phyloP scores from a whole-genome alignment of 2,797 vertebrate genomes.

The Syngnathus acus region DNA sequence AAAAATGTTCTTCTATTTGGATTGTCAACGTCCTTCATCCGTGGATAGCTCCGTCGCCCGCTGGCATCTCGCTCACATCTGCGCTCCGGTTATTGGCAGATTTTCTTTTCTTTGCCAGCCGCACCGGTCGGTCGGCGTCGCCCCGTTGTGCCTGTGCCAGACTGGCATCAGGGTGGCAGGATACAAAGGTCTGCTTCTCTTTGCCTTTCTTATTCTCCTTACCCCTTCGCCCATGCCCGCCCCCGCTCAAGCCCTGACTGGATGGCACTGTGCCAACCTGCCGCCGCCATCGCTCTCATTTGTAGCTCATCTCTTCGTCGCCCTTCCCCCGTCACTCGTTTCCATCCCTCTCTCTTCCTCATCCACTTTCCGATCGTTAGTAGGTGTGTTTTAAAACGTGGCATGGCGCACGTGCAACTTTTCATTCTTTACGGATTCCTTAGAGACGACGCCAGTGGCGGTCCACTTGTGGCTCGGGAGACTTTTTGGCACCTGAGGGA shows the following conservation, averaged over 20 bases:
- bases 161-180: conserved; percentile 59
- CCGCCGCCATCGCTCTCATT: conserved; percentile 92
- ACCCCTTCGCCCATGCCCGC: conserved; percentile 70
- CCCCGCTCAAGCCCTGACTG: conserved; percentile 95
- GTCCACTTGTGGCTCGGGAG: conserved; percentile 28
- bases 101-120: conserved; percentile 30
- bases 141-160: conserved; percentile 52
- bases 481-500: conserved; percentile 57
- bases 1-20: conserved; percentile 17
- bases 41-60: conserved; percentile 32
- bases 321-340: conserved; percentile 75
- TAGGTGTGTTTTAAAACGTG: conserved; percentile 12
- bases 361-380: conserved; percentile 41
- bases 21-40: conserved; percentile 29
- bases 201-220: conserved; percentile 69
- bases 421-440: conserved; percentile 5
- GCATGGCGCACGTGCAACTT: conserved; percentile 1
- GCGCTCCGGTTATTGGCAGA: conserved; percentile 19
- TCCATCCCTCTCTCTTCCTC: conserved; percentile 54
- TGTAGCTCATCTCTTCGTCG: conserved; percentile 83
- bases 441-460: neutral
- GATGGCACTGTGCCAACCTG: conserved; percentile 99
- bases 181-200: conserved; percentile 62
- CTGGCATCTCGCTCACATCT: conserved; percentile 43
- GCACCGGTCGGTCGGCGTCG: conserved; percentile 16